Evolutionary conservation across 2,888 invertebrate species (phyloP).

Genomic region (Andricus curvator): DNA sequence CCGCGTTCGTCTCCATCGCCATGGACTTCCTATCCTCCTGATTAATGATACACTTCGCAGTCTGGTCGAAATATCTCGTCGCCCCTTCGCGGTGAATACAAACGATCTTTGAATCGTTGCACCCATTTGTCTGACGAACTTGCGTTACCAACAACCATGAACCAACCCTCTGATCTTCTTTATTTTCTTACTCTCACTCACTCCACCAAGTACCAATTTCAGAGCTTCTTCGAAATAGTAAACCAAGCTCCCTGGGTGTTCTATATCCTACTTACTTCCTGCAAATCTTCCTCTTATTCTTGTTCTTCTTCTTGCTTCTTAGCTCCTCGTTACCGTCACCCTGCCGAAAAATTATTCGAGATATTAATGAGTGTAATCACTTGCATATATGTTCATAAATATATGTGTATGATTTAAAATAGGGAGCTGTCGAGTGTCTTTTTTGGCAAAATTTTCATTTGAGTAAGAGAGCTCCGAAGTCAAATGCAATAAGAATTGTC

Average conservation of each 20-base stretch:
- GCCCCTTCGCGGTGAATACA: constrained; percentile 17
- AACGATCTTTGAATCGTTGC: constrained; percentile 35
- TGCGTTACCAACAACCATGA: not conserved
- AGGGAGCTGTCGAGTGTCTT: no score
- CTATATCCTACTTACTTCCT: not conserved
- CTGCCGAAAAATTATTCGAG: not conserved
- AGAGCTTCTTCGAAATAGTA: not conserved
- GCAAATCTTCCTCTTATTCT: not conserved
- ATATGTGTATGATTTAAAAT: no score
- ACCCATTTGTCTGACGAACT: constrained; percentile 25
- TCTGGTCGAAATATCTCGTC: constrained; percentile 34
- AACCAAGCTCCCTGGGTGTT: constrained; percentile 6
- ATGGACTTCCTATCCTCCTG: constrained; percentile 29
- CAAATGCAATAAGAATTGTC: no score
- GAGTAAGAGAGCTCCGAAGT: no score
- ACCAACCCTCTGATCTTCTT: constrained; percentile 3
- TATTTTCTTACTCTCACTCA: constrained; percentile 4
- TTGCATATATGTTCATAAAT: no score
- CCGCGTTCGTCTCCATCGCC: constrained; percentile 19
- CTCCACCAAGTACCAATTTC: not conserved
- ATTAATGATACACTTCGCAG: constrained; percentile 19
- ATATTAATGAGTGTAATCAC: not conserved
- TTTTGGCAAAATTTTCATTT: no score
- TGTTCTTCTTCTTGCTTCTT: not conserved
- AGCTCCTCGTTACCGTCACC: not conserved